A percentile compares a stretch with the other conserved stretches of the same genome.
Conservation (phyloP, 2,797 vertebrate species). For the Sebastes hopkinsi region DNA sequence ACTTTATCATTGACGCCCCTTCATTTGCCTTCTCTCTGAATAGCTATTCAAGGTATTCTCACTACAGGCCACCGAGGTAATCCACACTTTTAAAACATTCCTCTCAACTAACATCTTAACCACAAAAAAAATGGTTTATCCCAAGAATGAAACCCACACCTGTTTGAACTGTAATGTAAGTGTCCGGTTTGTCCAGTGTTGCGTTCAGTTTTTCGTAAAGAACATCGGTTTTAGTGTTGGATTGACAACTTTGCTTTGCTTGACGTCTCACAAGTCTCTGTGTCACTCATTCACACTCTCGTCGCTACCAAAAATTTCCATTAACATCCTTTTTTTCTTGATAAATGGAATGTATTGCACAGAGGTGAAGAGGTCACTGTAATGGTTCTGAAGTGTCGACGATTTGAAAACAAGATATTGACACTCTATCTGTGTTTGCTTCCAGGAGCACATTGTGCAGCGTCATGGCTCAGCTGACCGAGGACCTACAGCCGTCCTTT, state of each 20-base stretch:
- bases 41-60: conserved; percentile 87
- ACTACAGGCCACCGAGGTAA: conserved; percentile 87
- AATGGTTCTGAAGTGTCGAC: background rate
- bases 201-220: conserved; percentile 40
- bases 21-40: conserved; percentile 91
- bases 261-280: conserved; percentile 56
- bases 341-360: conserved; percentile 52
- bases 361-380: conserved; percentile 24
- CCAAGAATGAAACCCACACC: conserved; percentile 58
- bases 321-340: conserved; percentile 59
- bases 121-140: conserved; percentile 49
- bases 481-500: conserved; percentile 95
- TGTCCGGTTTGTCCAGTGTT: conserved; percentile 56
- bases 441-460: conserved; percentile 97
- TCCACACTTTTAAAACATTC: conserved; percentile 73
- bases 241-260: conserved; percentile 63
- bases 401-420: background rate
- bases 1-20: conserved; percentile 70
- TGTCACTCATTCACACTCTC: conserved; percentile 38
- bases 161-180: conserved; percentile 61
- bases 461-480: conserved; percentile 97
- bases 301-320: conserved; percentile 63
- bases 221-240: conserved; percentile 40
- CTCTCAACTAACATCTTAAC: conserved; percentile 83
- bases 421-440: conserved; percentile 18